phyloP scores from a whole-genome alignment of 2,888 invertebrate genomes.

The Agonopterix subpropinquella region DNA sequence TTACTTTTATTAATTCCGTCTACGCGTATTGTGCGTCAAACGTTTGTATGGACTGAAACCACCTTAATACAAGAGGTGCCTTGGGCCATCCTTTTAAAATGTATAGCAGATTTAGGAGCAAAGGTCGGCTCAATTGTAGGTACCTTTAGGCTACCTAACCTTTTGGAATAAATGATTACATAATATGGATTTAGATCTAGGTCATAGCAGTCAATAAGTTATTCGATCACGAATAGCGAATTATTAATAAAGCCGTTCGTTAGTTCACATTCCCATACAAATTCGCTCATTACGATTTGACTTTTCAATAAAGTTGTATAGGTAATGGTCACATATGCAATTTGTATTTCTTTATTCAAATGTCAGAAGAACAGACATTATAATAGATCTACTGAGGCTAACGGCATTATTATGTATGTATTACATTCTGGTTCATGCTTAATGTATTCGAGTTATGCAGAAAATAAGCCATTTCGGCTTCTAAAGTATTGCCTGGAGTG shows the following conservation, averaged over 20 bases:
- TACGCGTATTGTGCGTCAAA: no score
- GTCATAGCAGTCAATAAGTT: slow-evolving; percentile 2
- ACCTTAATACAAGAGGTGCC: slow-evolving; percentile 1
- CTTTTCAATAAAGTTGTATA: slow-evolving; percentile 10
- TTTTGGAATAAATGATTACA: not conserved
- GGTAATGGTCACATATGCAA: slow-evolving; percentile 12
- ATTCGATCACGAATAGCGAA: slow-evolving; percentile 1
- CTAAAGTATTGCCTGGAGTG: no score
- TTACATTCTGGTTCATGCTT: no score
- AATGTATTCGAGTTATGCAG: no score
- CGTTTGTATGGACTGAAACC: no score
- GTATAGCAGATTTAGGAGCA: no score
- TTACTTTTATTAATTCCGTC: no score
- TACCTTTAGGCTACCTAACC: not conserved
- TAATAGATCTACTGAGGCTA: slow-evolving; percentile 19
- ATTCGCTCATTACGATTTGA: slow-evolving; percentile 13
- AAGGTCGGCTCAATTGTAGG: not conserved
- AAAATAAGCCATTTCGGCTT: no score
- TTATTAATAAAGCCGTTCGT: slow-evolving; percentile 6
- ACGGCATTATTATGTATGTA: no score
- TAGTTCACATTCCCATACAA: not conserved
- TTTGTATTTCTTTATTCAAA: slow-evolving; percentile 43
- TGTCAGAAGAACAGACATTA: slow-evolving; percentile 28
- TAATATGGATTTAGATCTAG: not conserved
- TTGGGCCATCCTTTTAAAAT: slow-evolving; percentile 2